Percentiles rank a stretch among this genome's conserved stretches.
Conservation (phyloP, 2,113 vertebrate species). For the Peromyscus leucopus region DNA sequence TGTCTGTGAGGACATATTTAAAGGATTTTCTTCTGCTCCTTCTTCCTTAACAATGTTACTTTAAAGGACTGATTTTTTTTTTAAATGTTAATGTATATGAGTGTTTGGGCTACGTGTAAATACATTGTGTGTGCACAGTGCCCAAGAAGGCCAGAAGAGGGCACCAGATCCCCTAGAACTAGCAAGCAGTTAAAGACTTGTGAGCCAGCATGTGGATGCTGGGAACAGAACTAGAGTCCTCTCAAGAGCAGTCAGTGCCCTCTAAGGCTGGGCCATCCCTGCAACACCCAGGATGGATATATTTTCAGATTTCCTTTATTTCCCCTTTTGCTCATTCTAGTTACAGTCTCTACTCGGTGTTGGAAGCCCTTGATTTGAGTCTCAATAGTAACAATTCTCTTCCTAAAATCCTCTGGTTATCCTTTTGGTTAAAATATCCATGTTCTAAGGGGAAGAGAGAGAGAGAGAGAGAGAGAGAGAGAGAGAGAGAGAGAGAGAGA, state of each 20-base stretch:
- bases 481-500: too few relatives aligned
- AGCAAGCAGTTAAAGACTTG: neutral
- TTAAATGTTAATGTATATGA: neutral
- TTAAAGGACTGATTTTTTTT: neutral
- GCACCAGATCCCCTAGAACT: neutral
- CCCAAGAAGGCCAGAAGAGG: neutral
- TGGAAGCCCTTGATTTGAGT: neutral
- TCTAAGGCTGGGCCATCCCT: neutral
- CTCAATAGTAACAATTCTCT: neutral
- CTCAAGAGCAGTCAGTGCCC: neutral
- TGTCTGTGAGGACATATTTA: neutral
- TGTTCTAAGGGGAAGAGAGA: neutral
- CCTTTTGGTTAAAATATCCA: neutral
- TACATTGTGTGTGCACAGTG: neutral
- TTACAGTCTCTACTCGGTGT: neutral
- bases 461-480: too few relatives aligned
- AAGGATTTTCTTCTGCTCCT: neutral
- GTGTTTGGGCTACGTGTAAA: neutral
- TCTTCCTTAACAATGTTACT: slow-evolving; percentile 13
- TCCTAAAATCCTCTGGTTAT: neutral
- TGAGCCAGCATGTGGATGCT: neutral
- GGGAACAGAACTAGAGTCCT: neutral
- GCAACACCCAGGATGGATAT: neutral
- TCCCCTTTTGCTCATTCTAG: slow-evolving; percentile 34
- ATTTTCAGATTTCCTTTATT: neutral